Evolutionary conservation across 1,140 invertebrate genomes (phyloP), one percentile per base, ranked within the genome.

Genomic region (Parapsyche elsis): DNA sequence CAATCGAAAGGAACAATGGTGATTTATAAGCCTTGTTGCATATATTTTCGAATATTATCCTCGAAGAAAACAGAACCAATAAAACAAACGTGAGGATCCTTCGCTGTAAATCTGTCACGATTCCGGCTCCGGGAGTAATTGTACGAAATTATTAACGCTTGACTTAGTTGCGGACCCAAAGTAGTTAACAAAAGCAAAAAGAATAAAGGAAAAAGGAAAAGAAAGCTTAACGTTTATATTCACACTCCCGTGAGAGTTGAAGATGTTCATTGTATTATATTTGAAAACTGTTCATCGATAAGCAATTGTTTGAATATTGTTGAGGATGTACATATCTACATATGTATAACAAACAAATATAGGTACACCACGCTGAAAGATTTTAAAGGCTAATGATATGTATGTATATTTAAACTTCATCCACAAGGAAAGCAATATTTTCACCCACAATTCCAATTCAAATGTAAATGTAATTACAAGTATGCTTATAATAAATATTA

Each of bases 41-140:
- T 26, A 67, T 67, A 21, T 61, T 19, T 16, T 1, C 59, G 59
- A 23, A 67, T 67, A 67, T 14, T 67, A 26, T 67, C 64, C 44
- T 57, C n/a, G 73, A 53, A 53, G 46, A 57, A 75, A 57, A 30
- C 46, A 21, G 21, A 7, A 46, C 5, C 16, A 75, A 75, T 57
- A 75, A 75, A 57, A 75, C 73, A 75, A 75, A 57, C 38, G 38
- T 26, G 12, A 30, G 4, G 10, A 57, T 14, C 49, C 19, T 46
- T 24, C 24, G 73, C 49, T 57, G 73, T 75, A 75, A 75, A 75
- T 75, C 73, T 75, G 73, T 75, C 73, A 75, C 19, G 73, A 57
- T 14, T 16, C 19, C 10, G 5, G 12, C 23, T 21, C 24, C 24
- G 19, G n/a, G 49, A 75, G 53, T 75, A 75, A 57, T 75, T 30